Evolutionary conservation across 2,113 vertebrate genomes (phyloP).

Genomic region (Bufo bufo): DNA sequence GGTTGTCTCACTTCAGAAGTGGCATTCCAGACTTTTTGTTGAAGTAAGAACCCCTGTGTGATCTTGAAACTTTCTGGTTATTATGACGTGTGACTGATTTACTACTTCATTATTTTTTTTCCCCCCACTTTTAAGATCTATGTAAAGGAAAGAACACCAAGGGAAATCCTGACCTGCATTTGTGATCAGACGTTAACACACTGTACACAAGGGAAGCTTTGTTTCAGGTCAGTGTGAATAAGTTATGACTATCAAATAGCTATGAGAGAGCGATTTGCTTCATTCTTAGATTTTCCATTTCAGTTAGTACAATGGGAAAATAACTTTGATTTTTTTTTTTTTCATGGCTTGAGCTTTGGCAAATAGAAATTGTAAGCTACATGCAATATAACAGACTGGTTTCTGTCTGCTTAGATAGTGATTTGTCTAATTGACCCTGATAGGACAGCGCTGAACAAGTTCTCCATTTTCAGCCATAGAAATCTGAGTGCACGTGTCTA

Average conservation of each 20-base stretch:
- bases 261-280: neutral
- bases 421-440: too few relatives aligned
- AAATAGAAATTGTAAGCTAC: too few relatives aligned
- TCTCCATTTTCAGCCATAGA: too few relatives aligned
- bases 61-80: neutral
- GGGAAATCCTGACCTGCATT: neutral
- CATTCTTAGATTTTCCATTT: neutral
- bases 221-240: conserved; percentile 22
- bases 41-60: too few relatives aligned
- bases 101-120: neutral
- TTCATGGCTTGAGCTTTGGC: too few relatives aligned
- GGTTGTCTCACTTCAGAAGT: too few relatives aligned
- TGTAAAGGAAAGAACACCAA: conserved; percentile 18
- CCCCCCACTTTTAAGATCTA: neutral
- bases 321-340: too few relatives aligned
- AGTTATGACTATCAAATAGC: neutral
- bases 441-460: too few relatives aligned
- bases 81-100: neutral
- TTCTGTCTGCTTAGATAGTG: too few relatives aligned
- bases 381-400: too few relatives aligned
- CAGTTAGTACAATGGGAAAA: neutral
- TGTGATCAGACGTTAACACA: neutral
- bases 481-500: too few relatives aligned
- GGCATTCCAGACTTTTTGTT: too few relatives aligned
- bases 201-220: conserved; percentile 35